Percentiles rank a stretch among this genome's conserved stretches.
Evolutionary conservation across 2,888 invertebrate species (phyloP).

Genomic region (Carpatolechia fugitivella): DNA sequence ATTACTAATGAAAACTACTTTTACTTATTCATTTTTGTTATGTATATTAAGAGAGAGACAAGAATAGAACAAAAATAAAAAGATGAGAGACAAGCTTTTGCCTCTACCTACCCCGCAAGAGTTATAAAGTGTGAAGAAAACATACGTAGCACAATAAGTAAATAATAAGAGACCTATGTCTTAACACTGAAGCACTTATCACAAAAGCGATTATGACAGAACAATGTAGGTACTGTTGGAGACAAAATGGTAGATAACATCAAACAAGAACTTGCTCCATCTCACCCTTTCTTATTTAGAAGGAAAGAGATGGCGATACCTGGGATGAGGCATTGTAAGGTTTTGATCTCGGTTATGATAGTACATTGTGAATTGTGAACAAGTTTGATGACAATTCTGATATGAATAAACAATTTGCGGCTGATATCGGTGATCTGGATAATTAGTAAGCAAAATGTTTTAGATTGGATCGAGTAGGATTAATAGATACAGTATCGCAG

Average conservation of each 20-base stretch:
- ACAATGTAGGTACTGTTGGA: not conserved
- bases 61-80: too few relatives aligned
- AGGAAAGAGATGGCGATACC: not conserved
- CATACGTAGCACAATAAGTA: not conserved
- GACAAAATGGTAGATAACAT: not conserved
- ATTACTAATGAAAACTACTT: too few relatives aligned
- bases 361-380: constrained; percentile 3
- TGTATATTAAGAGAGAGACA: too few relatives aligned
- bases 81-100: too few relatives aligned
- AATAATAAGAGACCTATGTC: not conserved
- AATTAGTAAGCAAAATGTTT: not conserved
- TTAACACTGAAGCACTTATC: not conserved
- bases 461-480: not conserved
- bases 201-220: constrained; percentile 4
- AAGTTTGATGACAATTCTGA: constrained; percentile 5
- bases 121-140: too few relatives aligned
- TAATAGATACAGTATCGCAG: not conserved
- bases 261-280: not conserved
- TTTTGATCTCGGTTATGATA: not conserved
- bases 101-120: too few relatives aligned
- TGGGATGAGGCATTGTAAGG: constrained; percentile 5
- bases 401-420: not conserved
- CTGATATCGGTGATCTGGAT: not conserved
- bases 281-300: not conserved
- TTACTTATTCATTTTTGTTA: too few relatives aligned